Conservation (phyloP, 2,797 vertebrate species). For the Cephalopachus bancanus region DNA sequence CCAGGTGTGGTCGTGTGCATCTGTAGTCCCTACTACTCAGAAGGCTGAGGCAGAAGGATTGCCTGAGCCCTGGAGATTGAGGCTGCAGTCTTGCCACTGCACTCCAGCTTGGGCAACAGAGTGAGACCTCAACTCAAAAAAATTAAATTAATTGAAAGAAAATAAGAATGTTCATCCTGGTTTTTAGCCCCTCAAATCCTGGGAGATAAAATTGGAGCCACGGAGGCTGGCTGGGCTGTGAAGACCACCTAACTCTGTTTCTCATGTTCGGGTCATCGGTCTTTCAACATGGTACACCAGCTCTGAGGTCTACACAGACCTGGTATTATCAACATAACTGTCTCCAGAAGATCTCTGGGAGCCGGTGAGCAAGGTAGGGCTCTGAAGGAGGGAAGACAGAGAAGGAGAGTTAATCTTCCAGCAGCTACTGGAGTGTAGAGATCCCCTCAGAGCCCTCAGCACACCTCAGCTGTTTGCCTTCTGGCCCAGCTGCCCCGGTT, state of each 20-base stretch:
- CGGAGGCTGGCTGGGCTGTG: not conserved
- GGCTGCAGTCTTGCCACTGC: too few species aligned
- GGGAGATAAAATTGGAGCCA: conserved; percentile 57
- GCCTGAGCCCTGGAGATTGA: not conserved
- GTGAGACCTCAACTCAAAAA: not conserved
- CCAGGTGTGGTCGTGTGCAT: too few species aligned
- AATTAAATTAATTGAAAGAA: not conserved
- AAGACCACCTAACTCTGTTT: not conserved
- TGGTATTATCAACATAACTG: not conserved
- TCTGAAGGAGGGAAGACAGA: not conserved
- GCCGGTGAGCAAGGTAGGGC: not conserved
- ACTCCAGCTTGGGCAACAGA: not conserved
- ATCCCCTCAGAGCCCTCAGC: not conserved
- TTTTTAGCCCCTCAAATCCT: not conserved
- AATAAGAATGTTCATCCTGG: not conserved
- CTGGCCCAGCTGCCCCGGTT: not conserved
- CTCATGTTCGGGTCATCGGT: not conserved
- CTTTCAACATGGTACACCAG: not conserved
- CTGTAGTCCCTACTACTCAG: not conserved
- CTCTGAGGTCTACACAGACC: not conserved
- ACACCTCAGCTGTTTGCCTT: conserved; percentile 36
- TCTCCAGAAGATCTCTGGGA: not conserved
- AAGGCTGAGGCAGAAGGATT: not conserved
- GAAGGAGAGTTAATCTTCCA: not conserved
- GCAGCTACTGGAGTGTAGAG: not conserved